Evolutionary conservation across 2,888 invertebrate genomes (phyloP), one percentile per base, ranked within the genome.

Genomic region (Stenolophus ochropezus): DNA sequence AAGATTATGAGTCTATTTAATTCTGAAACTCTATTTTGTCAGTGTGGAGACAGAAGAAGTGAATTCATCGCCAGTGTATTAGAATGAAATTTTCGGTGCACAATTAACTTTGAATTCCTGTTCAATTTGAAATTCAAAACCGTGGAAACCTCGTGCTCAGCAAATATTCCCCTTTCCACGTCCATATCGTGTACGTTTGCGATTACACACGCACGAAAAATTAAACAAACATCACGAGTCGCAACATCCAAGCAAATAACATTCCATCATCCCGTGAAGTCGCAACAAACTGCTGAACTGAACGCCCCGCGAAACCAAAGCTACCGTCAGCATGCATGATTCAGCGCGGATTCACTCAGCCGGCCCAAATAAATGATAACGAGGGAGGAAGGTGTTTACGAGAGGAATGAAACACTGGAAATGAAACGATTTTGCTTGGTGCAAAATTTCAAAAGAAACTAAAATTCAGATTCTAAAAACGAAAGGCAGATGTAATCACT

Each of bases 191-290:
- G 4, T 61, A 14, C 23, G 65, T 14, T 25, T n/a, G 49, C 47
- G 71, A 69, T 53, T 71, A 33, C 69, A 71, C 53, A 79, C 53
- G 53, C 27, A 79, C 79, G 69, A 79, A 79, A 79, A 61, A 51
- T 21, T 51, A 79, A 79, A 79, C 23, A 58, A 76, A 53, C 58
- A 65, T 16, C 78, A 78, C 33, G 33, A 42, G 33, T 42, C 33
- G 8, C 33, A 42, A 42, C 33, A 42, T 42, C 33, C 33, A 42
- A 42, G 69, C 71, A 79, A 79, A 79, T 79, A 79, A 69, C 69
- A 79, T 79, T 79, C 69, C 69, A 79, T 79, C 79, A 79, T 79
- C 65, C 20, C 8, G 18, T 42, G 33, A 42, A 42, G 33, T 42
- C 33, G 33, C 33, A 42, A 42, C 33, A 42, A 42, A 42, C 33